Evolutionary conservation across 2,797 vertebrate genomes (phyloP).

Genomic region (Antrozous pallidus): DNA sequence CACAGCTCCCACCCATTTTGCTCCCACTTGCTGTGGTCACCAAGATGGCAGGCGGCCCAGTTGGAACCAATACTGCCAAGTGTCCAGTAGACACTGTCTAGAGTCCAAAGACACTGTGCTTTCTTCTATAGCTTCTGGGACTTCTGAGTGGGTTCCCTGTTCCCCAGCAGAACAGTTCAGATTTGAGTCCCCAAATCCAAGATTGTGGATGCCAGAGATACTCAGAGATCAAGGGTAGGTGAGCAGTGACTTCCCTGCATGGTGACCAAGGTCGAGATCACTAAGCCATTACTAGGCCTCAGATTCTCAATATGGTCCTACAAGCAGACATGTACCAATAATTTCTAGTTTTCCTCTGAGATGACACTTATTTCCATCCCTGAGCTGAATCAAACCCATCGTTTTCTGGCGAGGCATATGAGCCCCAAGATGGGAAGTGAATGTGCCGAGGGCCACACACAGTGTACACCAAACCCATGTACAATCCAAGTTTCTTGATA

Average conservation of each 20-base stretch:
- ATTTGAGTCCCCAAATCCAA: not conserved
- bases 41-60: not conserved
- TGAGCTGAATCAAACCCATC: not conserved
- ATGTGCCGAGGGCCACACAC: not conserved
- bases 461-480: not conserved
- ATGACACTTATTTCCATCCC: not conserved
- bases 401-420: not conserved
- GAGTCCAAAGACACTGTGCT: not conserved
- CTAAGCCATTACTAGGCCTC: not conserved
- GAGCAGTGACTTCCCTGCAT: rapidly evolving
- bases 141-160: rapidly evolving
- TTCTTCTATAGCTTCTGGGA: not conserved
- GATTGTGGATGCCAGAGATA: not conserved
- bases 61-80: not conserved
- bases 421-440: not conserved
- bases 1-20: not conserved
- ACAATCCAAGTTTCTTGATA: not conserved
- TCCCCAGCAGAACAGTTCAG: not conserved
- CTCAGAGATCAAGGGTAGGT: not conserved
- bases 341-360: not conserved
- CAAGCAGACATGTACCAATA: not conserved
- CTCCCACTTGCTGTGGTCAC: not conserved
- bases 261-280: not conserved
- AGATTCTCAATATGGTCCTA: rapidly evolving
- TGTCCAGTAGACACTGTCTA: not conserved